Evolutionary conservation across 1,140 invertebrate species (phyloP), one percentile per base, ranked within the genome.

Genomic region (Cheumatopsyche charites): DNA sequence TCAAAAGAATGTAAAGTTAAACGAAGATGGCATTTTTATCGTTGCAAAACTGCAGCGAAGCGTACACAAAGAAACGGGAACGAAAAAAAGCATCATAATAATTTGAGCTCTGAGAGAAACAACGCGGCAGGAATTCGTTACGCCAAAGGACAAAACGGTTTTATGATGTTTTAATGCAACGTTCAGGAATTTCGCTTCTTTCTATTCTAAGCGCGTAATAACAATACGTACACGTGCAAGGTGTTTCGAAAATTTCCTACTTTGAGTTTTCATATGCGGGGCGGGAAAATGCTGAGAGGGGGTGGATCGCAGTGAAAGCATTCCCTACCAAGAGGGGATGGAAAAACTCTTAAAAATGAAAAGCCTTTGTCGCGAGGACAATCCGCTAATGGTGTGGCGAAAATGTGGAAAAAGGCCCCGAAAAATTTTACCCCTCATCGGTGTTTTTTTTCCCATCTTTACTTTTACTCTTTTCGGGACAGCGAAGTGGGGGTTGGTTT

Each of bases 261-360:
- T 68, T 68, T 68, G 66, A 55, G 66, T 55, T 55, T 55, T 55
- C 25, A 36, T 36, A 36, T 36, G 29, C 29, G 29, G 29, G 9
- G 29, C 29, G 9, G 29, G 29, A 36, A 36, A 36, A 36, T 9
- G 29, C 3, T 9, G 9, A 36, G 29, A 9, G 29, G 29, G 29
- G 9, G 29, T 3, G 29, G 29, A 36, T 25, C 63, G 7, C 66
- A 11, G 42, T 68, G 66, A 68, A 66, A 66, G 63, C 63, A 66
- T 66, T 47, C 63, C 29, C 63, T 42, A 15, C 55, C 55, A 36
- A 9, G 29, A 36, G 9, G 29, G 29, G 29, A n/a, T 13, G 13
- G 41, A 21, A 47, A 68, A 68, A 68, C 47, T 68, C 66, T 52
- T 66, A 68, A 68, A 68, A 68, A 68, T 68, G 66, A 68, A 68